Evolutionary conservation across 2,797 vertebrate species (phyloP), one percentile per base, ranked within the genome.

Genomic region (Microtus obscurus): DNA sequence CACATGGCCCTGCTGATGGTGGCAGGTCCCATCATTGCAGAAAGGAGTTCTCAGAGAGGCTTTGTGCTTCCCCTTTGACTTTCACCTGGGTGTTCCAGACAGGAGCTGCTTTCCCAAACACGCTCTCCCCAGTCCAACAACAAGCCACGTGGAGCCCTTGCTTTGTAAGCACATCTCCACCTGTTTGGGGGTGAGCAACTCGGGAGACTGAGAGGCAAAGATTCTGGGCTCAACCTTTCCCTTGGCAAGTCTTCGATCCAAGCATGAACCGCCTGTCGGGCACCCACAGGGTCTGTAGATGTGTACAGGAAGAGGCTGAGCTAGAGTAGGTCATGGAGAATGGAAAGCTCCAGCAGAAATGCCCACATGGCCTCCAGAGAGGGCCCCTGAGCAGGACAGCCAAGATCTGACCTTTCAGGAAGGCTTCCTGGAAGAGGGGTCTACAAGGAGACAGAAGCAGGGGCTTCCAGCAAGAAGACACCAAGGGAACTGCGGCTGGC

Each of bases 301-400:
- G 31, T 37, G 69, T 34, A 59, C 29, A 6, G 31, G 29, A 19
- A 71, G 56, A 4, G 25, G 65, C 65, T 16, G n/a, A 61, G 85
- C 69, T 67, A 31, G 63, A 59, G 29, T 19, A 77, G 51, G 40
- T 27, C n/a, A 40, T 2, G 1, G 86, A 23, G 16, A 27, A 69
- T 91, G 73, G 77, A 82, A 81, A 25, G 48, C 82, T 86, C 86
- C 2, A 83, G 89, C 63, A 90, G 89, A 73, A 80, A 92, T 48
- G 63, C 37, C 67, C 81, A 23, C 4, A 25, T 43, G 67, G 31
- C 23, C 51, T 80, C 4, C 0, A 82, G 63, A 31, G 45, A 89
- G 25, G 31, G 11, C 48, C 25, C 51, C 67, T 25, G 17, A 37
- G 40, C 27, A 85, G 65, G 48, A 69, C 27, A 51, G 71, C 43